These are phyloP conservation scores for Acholoe squamosa DNA, from an alignment of 2,888 invertebrate genomes.

Conservation along the genomic window DNA sequence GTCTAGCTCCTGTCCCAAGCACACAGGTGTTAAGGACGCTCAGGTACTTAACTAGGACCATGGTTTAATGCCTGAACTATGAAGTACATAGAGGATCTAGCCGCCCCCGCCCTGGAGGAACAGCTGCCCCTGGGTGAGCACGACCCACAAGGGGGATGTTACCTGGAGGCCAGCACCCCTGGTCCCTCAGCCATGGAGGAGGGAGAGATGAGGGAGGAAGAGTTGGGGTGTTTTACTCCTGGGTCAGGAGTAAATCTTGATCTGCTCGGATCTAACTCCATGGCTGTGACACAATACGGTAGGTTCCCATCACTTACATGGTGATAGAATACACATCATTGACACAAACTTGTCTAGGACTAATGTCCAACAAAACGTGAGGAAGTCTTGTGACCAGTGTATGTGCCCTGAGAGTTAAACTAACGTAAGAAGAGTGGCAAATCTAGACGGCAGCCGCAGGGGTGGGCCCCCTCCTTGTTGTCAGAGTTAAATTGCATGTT, in stretches of 20 bases:
- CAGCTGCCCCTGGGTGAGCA: not conserved
- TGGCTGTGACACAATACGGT: not conserved
- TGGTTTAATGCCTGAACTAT: not conserved
- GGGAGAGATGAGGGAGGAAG: not conserved
- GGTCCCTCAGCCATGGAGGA: not conserved
- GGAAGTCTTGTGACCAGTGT: no score
- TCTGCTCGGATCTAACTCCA: not conserved
- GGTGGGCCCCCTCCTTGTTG: no score
- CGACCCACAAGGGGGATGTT: not conserved
- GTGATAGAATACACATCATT: no score
- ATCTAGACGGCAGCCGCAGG: no score
- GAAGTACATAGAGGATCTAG: conserved; percentile 10
- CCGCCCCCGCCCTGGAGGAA: conserved; percentile 4
- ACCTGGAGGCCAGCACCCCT: not conserved
- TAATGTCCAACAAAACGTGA: no score
- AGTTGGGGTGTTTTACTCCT: not conserved
- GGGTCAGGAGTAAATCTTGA: not conserved
- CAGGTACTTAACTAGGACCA: not conserved
- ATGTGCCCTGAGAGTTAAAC: no score
- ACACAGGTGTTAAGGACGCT: not conserved
- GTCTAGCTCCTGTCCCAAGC: not conserved
- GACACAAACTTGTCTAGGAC: no score
- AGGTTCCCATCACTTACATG: not conserved
- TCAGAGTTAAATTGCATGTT: no score
- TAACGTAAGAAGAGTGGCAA: no score